Conservation (phyloP, 2,888 invertebrate genomes). For the Bimastos eiseni region DNA sequence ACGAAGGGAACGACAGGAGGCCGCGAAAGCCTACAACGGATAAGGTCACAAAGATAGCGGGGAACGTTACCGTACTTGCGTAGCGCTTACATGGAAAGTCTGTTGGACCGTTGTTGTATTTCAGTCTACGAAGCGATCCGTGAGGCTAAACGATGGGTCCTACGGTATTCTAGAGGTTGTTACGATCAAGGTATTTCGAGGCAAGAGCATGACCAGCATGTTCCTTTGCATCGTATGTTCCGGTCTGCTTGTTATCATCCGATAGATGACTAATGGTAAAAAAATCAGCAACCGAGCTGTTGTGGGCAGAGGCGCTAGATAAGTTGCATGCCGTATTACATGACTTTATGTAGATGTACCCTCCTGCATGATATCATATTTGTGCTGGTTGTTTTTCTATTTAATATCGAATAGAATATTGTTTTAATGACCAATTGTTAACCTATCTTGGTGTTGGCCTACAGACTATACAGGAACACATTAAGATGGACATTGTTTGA, state of each 20-base stretch:
- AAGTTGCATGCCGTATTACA: neutral
- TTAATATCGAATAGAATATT: no score
- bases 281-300: neutral
- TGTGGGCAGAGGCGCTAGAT: neutral
- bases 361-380: neutral
- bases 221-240: neutral
- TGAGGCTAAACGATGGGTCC: slow-evolving; percentile 27
- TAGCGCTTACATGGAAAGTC: neutral
- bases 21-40: no score
- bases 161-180: slow-evolving; percentile 28
- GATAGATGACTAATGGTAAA: neutral
- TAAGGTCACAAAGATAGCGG: no score
- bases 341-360: neutral
- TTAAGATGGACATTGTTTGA: no score
- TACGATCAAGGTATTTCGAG: slow-evolving; percentile 28
- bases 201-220: neutral
- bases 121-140: slow-evolving; percentile 26
- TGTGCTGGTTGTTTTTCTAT: neutral
- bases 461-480: no score
- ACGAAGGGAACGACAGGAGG: no score
- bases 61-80: no score
- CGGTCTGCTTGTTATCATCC: neutral
- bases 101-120: neutral
- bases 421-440: no score
- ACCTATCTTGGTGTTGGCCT: no score